phyloP scores from a whole-genome alignment of 2,113 vertebrate species.

The Nothobranchius kuhntae region DNA sequence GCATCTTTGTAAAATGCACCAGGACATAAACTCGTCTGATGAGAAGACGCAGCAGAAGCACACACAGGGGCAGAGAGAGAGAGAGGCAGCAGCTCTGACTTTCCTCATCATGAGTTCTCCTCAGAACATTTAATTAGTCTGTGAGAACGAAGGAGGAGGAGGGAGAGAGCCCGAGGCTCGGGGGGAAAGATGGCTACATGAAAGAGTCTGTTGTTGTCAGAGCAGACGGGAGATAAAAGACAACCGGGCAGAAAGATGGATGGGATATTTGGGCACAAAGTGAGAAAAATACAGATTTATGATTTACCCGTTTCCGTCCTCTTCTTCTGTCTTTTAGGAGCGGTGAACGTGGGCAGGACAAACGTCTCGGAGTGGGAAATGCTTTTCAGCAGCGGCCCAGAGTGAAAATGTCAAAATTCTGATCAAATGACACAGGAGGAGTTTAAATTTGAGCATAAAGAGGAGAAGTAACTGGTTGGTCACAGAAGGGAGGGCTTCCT shows the following conservation, averaged over 20 bases:
- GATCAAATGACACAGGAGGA: not conserved
- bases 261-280: slow-evolving; percentile 50
- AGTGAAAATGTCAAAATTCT: not conserved
- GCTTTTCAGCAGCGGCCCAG: not conserved
- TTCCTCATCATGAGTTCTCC: slow-evolving; percentile 72
- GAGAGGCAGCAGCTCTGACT: slow-evolving; percentile 42
- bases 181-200: slow-evolving; percentile 67
- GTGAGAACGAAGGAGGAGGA: slow-evolving; percentile 68
- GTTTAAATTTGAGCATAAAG: not conserved
- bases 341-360: slow-evolving; percentile 3
- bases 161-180: slow-evolving; percentile 59
- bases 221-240: slow-evolving; percentile 69
- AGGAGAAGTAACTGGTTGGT: not conserved
- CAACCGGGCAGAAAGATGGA: slow-evolving; percentile 63
- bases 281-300: slow-evolving; percentile 52
- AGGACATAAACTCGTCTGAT: slow-evolving; percentile 4
- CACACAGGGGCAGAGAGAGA: not conserved
- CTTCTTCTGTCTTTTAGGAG: not conserved
- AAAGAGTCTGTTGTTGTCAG: slow-evolving; percentile 75
- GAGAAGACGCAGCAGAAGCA: not conserved
- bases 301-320: slow-evolving; percentile 12
- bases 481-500: not conserved
- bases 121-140: slow-evolving; percentile 77
- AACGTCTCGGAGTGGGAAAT: not conserved
- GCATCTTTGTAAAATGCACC: no score